Evolutionary conservation across 1,140 invertebrate genomes (phyloP), one percentile per base, ranked within the genome.

Genomic region (Drosophila albomicans): DNA sequence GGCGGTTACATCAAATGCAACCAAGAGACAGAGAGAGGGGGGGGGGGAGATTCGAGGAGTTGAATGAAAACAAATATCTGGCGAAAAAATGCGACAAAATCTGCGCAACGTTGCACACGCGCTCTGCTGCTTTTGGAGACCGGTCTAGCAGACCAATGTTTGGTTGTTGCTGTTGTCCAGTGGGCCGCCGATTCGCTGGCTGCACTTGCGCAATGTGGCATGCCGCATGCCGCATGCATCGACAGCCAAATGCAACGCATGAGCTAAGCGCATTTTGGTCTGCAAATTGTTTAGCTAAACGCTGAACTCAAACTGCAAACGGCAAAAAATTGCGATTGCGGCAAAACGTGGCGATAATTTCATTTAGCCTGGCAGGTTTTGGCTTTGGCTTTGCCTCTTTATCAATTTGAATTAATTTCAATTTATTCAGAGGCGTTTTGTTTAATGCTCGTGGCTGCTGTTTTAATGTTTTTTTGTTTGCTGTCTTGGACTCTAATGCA

Each of bases 371-470:
- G 67, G 41, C 56, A 62, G 58, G 46, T 30, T 75, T 70, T 66
- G 49, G 20, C 54, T 68, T 20, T 76, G 69, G 52, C 11, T 20
- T 76, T 72, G 52, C 3, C 41, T 59, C 52, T 87, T 88, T 89
- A 88, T 88, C 81, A 88, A 88, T 58, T 58, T 58, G 56, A 43
- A 58, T 89, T 88, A 89, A 88, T 88, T 88, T 76, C 80, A 84
- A 88, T 88, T 88, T 88, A 88, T 88, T 88, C 84, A 88, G 85
- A 88, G 84, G 84, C 84, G 85, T 88, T 84, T 89, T 38, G 35
- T 38, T 6, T 13, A 87, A 87, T 87, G 82, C 82, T 71, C 72
- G 81, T 45, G n/a, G 30, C 25, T 69, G 75, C 76, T 75, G 74
- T 79, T 78, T 6, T 38, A 2, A 7, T 38, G 35, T 38, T 5